Base-by-base conservation (phyloP, 2,113 vertebrate species). In the Onychostruthus taczanowskii region DNA sequence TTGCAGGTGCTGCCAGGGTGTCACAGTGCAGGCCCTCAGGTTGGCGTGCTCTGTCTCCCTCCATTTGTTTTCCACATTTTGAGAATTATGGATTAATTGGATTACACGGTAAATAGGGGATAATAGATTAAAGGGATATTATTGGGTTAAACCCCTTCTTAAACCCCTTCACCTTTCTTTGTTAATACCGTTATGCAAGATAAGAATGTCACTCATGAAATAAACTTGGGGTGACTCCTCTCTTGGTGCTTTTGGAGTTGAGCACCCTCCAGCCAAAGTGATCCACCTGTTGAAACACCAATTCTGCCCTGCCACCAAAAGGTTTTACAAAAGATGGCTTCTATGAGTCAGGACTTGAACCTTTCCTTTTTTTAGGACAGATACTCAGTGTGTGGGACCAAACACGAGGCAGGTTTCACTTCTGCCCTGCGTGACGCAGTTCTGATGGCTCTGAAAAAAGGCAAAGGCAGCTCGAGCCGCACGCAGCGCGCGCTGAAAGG, bases 71-170 rank as follows among this genome's bases (percentile, higher is more conserved):
- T 21, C 79, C 76, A 46, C 88, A 21, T 73, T 63, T 80, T 70
- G 92, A 90, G 85, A 97, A 94, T 84, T 78, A 37, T 43, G 86
- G 76, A 84, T 97, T 96, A 95, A 96, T 94, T 93, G 86, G 94
- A 95, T 97, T 94, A 88, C 52, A 30, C 0, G 0, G 63, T 89
- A 93, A 97, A 92, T 95, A 93, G 88, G 76, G 86, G 88, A 95
- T 97, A 81, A 90, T 35, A 93, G 92, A 92, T 96, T 97, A 96
- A 89, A 87, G 88, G 76, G 95, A 75, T 96, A 95, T 96, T 93
- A 90, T 84, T 95, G 88, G 92, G 69, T 92, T 96, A 95, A 95
- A 84, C 15, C 47, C 92, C 61, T 90, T 75, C 92, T 84, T 94
- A 96, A 96, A 81, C 56, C 69, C 43, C 83, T 90, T 95, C 80